A percentile compares a stretch with the other conserved stretches of the same genome.
Evolutionary conservation across 2,113 vertebrate species (phyloP).

Genomic region (Phainopepla nitens): DNA sequence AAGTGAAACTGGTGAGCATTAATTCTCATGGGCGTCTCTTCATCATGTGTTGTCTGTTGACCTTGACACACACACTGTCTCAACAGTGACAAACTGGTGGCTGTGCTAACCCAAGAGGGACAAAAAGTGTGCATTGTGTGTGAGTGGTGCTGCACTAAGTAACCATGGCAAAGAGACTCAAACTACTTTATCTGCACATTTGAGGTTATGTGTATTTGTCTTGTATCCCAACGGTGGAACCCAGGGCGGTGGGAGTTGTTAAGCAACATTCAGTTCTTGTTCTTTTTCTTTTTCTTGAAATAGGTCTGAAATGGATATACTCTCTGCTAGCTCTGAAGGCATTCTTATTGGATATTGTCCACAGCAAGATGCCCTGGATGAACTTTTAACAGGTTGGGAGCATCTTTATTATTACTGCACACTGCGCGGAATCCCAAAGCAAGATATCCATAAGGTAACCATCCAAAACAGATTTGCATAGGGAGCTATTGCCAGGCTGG

Average conservation of each 20-base stretch:
- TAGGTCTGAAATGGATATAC: slow-evolving; percentile 59
- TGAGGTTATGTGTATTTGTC: background rate
- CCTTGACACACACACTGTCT: accelerated
- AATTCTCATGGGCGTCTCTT: background rate
- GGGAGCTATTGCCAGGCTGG: background rate
- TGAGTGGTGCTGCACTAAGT: background rate
- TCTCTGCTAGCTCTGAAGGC: slow-evolving; percentile 31
- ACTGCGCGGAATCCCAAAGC: slow-evolving; percentile 64
- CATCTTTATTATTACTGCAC: slow-evolving; percentile 73
- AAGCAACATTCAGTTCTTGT: background rate
- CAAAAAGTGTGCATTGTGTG: accelerated
- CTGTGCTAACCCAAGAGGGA: background rate
- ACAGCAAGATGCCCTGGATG: slow-evolving; percentile 73
- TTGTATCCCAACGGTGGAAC: background rate
- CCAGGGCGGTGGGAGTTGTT: background rate
- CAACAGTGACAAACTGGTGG: background rate
- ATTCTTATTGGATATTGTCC: slow-evolving; percentile 71
- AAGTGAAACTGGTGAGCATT: background rate
- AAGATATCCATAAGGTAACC: slow-evolving; percentile 44
- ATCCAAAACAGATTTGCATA: background rate
- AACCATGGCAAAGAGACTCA: background rate
- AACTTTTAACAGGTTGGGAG: slow-evolving; percentile 70
- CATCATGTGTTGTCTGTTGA: background rate
- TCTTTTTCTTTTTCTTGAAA: background rate
- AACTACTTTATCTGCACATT: background rate